A percentile compares a stretch with the other conserved stretches of the same genome.
phyloP scores from a whole-genome alignment of 2,113 vertebrate genomes.

The Canis aureus region DNA sequence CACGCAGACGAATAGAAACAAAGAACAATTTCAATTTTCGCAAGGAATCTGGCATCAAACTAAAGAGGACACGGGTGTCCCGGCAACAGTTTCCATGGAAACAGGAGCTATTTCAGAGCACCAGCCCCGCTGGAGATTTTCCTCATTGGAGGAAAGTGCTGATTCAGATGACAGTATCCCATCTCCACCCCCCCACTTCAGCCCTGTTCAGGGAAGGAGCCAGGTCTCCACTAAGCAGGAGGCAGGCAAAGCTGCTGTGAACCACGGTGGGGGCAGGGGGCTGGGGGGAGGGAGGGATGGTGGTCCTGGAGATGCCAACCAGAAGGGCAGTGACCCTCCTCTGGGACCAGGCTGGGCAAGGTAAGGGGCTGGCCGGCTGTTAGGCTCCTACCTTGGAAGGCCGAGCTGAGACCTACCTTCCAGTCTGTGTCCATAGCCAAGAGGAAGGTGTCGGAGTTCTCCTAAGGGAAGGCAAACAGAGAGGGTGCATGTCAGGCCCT shows the following conservation, averaged over 20 bases:
- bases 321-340: neutral
- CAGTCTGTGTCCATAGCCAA: slow-evolving; percentile 91
- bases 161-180: slow-evolving; percentile 72
- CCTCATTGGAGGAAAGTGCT: slow-evolving; percentile 79
- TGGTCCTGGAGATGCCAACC: neutral
- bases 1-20: neutral
- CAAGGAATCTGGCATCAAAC: slow-evolving; percentile 76
- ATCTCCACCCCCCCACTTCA: neutral
- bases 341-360: neutral
- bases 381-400: neutral
- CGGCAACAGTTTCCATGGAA: slow-evolving; percentile 85
- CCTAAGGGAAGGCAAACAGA: slow-evolving; percentile 87
- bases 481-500: neutral
- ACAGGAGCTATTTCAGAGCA: slow-evolving; percentile 81
- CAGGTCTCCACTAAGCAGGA: neutral
- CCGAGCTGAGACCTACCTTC: slow-evolving; percentile 91
- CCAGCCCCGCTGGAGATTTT: slow-evolving; percentile 77
- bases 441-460: slow-evolving; percentile 94
- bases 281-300: no score
- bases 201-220: neutral
- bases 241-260: neutral
- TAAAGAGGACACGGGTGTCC: slow-evolving; percentile 77
- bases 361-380: fast-evolving
- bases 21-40: slow-evolving; percentile 73
- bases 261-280: no score